Conservation (phyloP, 2,797 vertebrate genomes). For the Chrosomus eos region DNA sequence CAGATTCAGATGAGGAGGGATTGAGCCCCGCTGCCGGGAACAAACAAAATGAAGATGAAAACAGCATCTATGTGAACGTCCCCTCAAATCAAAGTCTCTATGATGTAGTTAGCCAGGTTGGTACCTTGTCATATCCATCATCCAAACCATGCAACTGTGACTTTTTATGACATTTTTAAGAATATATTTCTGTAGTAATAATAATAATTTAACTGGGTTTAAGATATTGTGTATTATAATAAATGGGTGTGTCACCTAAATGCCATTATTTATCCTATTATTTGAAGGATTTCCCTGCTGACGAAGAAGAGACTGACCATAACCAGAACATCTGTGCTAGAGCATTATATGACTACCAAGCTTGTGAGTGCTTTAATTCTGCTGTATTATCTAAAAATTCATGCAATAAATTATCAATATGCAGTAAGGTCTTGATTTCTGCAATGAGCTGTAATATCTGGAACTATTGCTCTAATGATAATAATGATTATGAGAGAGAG, state of each 20-base stretch:
- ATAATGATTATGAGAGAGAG: too few relatives aligned
- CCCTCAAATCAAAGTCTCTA: background rate
- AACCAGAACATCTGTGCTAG: slow-evolving; percentile 22
- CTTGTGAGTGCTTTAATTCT: slow-evolving; percentile 11
- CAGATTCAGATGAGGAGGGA: slow-evolving; percentile 8
- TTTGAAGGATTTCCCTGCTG: slow-evolving; percentile 7
- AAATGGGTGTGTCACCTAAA: background rate
- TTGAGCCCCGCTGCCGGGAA: background rate
- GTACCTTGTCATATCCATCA: background rate
- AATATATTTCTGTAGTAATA: background rate
- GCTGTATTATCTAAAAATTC: background rate
- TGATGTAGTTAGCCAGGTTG: background rate
- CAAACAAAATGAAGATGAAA: background rate
- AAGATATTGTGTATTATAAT: background rate
- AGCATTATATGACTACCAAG: slow-evolving; percentile 47
- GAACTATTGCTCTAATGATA: too few relatives aligned
- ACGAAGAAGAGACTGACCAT: background rate
- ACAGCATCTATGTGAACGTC: background rate
- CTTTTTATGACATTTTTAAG: background rate
- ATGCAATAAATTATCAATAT: background rate
- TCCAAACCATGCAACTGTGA: background rate
- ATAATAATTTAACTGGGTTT: background rate
- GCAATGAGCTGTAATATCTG: too few relatives aligned
- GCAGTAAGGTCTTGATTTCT: background rate
- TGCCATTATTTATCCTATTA: background rate